phyloP scores from a whole-genome alignment of 2,888 invertebrate species.

The Capitulum mitella region DNA sequence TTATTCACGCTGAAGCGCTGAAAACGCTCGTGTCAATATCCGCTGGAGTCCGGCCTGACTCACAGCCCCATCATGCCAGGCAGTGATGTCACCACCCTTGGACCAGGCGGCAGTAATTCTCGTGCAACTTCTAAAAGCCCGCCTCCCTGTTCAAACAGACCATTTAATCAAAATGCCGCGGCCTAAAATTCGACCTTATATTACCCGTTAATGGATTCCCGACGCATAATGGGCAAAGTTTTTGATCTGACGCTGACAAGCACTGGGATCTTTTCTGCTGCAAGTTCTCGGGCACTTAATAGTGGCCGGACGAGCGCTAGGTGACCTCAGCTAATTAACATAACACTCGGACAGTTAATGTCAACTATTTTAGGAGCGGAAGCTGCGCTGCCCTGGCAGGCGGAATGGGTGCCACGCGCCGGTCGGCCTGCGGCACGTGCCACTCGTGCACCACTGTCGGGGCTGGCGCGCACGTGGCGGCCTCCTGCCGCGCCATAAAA shows the following conservation, averaged over 20 bases:
- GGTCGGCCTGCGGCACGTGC: not conserved
- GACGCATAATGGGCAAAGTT: not conserved
- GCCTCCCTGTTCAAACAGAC: not conserved
- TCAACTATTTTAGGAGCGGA: not conserved
- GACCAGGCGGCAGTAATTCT: not conserved
- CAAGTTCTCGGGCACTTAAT: not conserved
- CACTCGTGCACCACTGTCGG: too few species aligned
- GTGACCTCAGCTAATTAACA: not conserved
- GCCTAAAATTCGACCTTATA: not conserved
- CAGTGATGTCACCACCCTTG: not conserved
- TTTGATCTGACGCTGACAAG: not conserved
- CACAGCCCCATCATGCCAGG: too few species aligned
- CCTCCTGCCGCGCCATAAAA: too few species aligned
- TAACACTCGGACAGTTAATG: constrained; percentile 7
- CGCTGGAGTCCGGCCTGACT: too few species aligned
- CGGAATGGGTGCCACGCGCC: not conserved
- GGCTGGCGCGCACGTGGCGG: too few species aligned
- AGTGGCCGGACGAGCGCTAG: not conserved
- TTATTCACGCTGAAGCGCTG: too few species aligned
- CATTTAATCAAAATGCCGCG: not conserved
- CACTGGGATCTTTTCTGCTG: not conserved
- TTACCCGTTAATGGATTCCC: constrained; percentile 22
- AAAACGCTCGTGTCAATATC: too few species aligned
- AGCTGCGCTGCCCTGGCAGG: not conserved
- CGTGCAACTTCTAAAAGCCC: not conserved